Evolutionary conservation across 2,888 invertebrate species (phyloP), one percentile per base, ranked within the genome.

Genomic region (Eremobia ochroleuca): DNA sequence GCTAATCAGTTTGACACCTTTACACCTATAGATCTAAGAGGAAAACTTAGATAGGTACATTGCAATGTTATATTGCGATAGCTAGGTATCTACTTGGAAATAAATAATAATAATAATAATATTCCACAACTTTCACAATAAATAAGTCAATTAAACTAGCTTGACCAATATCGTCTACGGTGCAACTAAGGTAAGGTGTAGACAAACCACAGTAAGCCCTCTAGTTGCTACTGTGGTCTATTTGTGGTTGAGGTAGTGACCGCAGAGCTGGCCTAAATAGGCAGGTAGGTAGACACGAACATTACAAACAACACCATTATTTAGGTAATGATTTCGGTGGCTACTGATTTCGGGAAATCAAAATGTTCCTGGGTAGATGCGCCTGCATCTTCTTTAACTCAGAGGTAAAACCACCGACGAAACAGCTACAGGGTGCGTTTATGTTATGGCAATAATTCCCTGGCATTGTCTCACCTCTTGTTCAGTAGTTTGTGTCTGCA

Each of bases 1-100:
- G 40, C 64, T 49, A 65, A 80, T 64, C 34, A 21, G 55, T 21
- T 37, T 70, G 61, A 46, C 71, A 46, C 15, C 25, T 77, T 8
- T 28, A 25, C 9, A 59, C 43, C 5, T 6, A 43, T 15, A 55
- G 49, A 40, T 28, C 28, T 52, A 9, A 28, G 31, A n/a, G 28
- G 46, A 49, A 43, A 65, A 49, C 34, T n/a, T 25, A n/a, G 25
- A 6, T 31, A 25, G 28, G 0, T n/a, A 31, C 1, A 34, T 62
- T 11, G 69, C 43, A 13, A 43, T 43, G 43, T n/a, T n/a, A n/a
- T n/a, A n/a, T n/a, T n/a, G n/a, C n/a, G n/a, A 34, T 59, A 49
- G 5, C 15, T 62, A 55, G 13, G 28, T 13, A 52, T 11, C n/a
- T 52, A 31, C 18, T 25, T 40, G 13, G 4, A 52, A 34, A 21